Evolutionary conservation across 2,797 vertebrate genomes (phyloP).

Genomic region (Sternotherus odoratus): DNA sequence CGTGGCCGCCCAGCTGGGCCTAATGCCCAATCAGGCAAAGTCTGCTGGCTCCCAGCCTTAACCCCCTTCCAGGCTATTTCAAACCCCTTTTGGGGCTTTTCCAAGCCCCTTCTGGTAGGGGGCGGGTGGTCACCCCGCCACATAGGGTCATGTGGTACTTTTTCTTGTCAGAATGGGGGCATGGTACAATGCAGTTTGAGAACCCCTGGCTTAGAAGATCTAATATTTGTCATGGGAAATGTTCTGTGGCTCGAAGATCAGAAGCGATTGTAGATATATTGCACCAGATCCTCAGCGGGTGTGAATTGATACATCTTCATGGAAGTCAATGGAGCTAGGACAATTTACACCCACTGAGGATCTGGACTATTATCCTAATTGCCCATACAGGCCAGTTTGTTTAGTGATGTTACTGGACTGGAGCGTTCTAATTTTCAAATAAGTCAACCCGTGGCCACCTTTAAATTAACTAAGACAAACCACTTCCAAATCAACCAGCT

Average conservation of each 20-base stretch:
- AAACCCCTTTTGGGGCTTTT: too few relatives aligned
- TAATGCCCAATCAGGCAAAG: too few relatives aligned
- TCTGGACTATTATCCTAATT: not conserved
- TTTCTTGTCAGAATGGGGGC: too few relatives aligned
- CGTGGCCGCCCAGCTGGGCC: too few relatives aligned
- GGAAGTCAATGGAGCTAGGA: accelerated
- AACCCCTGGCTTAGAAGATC: not conserved
- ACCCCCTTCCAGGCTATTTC: too few relatives aligned
- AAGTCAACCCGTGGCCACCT: not conserved
- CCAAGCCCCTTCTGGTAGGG: too few relatives aligned
- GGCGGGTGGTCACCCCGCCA: too few relatives aligned
- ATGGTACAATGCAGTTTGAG: too few relatives aligned
- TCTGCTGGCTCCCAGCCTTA: too few relatives aligned
- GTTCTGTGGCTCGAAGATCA: not conserved
- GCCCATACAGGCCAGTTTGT: not conserved
- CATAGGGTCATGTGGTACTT: too few relatives aligned
- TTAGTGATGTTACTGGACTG: not conserved
- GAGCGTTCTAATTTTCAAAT: not conserved
- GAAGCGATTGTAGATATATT: not conserved
- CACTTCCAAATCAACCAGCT: not conserved
- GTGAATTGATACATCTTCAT: not conserved
- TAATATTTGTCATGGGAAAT: not conserved
- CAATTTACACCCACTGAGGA: not conserved
- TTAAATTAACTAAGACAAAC: not conserved
- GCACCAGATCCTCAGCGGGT: not conserved